A percentile compares a stretch with the other conserved stretches of the same genome.
Evolutionary conservation across 35 echinoderm and acorn worm species (phyloP).

Genomic region (Stichopus chloronotus): DNA sequence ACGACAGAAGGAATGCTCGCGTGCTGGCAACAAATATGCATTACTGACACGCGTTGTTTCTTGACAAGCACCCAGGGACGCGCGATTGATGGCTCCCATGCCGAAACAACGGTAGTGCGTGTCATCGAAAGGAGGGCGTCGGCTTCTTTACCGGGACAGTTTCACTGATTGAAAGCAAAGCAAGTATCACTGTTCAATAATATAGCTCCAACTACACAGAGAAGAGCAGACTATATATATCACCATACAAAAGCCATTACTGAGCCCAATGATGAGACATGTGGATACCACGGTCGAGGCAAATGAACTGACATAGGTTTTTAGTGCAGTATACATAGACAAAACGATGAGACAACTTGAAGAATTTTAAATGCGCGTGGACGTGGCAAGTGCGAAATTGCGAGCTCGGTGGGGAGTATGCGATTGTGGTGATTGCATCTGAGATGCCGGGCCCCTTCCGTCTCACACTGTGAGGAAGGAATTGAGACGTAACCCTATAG

Average conservation of each 20-base stretch:
- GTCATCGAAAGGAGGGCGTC: constrained; percentile 40
- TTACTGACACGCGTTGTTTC: constrained; percentile 34
- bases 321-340: background rate
- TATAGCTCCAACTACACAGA: background rate
- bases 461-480: constrained; percentile 19
- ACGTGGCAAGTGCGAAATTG: constrained; percentile 43
- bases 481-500: constrained; percentile 36
- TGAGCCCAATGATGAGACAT: no score
- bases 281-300: background rate
- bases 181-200: background rate
- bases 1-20: constrained; percentile 45
- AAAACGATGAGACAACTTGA: background rate
- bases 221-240: no score
- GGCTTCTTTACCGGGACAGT: constrained; percentile 27
- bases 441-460: constrained; percentile 18
- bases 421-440: constrained; percentile 5
- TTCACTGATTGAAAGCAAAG: constrained; percentile 5
- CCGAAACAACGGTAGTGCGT: constrained; percentile 20
- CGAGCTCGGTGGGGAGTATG: constrained; percentile 19
- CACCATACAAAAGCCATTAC: no score
- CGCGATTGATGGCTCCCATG: constrained; percentile 42
- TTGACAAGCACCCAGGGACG: constrained; percentile 42
- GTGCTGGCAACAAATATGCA: constrained; percentile 50
- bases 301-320: background rate
- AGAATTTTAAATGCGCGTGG: constrained; percentile 52